Conservation (phyloP, 2,888 invertebrate genomes). For the Eupsilia transversa region DNA sequence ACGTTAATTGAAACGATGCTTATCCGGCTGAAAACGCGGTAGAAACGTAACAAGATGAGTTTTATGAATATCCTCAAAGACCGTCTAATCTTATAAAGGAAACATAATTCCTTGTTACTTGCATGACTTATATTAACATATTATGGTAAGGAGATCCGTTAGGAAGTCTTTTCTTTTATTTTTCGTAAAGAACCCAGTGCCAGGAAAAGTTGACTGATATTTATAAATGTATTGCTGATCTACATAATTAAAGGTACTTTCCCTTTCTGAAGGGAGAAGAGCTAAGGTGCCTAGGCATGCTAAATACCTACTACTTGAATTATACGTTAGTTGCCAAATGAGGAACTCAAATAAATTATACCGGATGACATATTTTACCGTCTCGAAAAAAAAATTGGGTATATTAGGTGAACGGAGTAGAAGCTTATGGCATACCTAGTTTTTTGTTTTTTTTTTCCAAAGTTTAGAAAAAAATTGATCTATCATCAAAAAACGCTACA, state of each 20-base stretch:
- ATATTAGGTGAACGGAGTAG: too few relatives aligned
- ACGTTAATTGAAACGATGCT: constrained; percentile 73
- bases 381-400: too few relatives aligned
- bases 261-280: background rate
- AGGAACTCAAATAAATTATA: too few relatives aligned
- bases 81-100: constrained; percentile 68
- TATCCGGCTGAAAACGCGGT: constrained; percentile 65
- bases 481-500: too few relatives aligned
- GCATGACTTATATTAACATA: constrained; percentile 62
- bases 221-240: background rate
- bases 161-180: constrained; percentile 21
- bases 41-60: constrained; percentile 69
- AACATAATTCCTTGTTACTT: constrained; percentile 66
- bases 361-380: too few relatives aligned
- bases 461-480: too few relatives aligned
- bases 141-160: constrained; percentile 24
- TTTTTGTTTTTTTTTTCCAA: too few relatives aligned
- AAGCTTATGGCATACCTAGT: too few relatives aligned
- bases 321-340: background rate
- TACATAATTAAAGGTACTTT: background rate
- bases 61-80: constrained; percentile 70
- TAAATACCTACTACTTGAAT: background rate
- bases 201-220: background rate
- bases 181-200: background rate
- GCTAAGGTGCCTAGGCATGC: background rate